These are phyloP conservation scores for Ectobius pallidus DNA, from an alignment of 2,888 invertebrate species.

Conservation along the genomic window DNA sequence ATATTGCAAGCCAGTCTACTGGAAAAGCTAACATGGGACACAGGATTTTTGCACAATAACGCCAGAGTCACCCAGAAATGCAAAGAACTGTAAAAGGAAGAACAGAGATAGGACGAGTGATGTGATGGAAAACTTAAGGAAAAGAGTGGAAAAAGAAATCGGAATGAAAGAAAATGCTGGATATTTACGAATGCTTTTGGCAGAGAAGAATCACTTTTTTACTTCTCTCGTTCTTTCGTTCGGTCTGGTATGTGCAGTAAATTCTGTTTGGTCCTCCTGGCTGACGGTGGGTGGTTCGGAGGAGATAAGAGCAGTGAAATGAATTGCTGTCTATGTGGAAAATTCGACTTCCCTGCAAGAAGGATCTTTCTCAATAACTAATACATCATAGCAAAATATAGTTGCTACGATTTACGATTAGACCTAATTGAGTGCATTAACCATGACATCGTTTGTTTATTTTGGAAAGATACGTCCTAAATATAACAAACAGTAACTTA, in stretches of 20 bases:
- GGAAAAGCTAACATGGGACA: slow-evolving; percentile 15
- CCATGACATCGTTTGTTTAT: no score
- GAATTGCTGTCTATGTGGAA: slow-evolving; percentile 2
- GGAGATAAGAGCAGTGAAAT: not conserved
- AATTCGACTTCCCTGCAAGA: no score
- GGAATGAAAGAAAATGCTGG: slow-evolving; percentile 22
- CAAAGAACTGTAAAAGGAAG: slow-evolving; percentile 24
- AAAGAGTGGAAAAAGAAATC: not conserved
- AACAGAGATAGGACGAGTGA: not conserved
- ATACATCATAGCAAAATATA: no score
- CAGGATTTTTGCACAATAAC: slow-evolving; percentile 21
- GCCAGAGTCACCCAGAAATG: slow-evolving; percentile 21
- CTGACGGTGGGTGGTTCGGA: not conserved
- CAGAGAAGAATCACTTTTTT: not conserved
- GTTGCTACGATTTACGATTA: no score
- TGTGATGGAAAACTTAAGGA: not conserved
- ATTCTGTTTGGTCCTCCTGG: not conserved
- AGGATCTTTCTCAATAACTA: no score
- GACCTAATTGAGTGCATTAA: no score
- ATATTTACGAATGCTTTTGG: slow-evolving; percentile 17
- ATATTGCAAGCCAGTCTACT: slow-evolving; percentile 1
- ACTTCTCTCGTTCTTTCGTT: not conserved
- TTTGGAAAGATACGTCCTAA: no score
- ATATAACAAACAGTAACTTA: no score
- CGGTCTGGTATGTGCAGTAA: not conserved